Evolutionary conservation across 2,888 invertebrate species (phyloP), one percentile per base, ranked within the genome.

Genomic region (Brachyopa scutellaris): DNA sequence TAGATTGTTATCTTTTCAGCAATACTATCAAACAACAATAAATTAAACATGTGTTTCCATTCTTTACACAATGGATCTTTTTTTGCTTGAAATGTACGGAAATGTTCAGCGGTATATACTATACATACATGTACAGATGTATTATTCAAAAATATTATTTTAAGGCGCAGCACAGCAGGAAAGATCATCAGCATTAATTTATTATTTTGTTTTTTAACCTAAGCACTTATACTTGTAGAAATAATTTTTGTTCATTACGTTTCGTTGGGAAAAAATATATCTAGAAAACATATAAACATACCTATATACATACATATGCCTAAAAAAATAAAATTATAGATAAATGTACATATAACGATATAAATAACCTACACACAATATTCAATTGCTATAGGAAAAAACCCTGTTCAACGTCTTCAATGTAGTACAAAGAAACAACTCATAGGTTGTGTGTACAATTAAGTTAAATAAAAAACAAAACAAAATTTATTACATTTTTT

Each of bases 381-480:
- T 1, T 15, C 1, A 15, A 38, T 51, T 51, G 29, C 31, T 31
- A n/a, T 31, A n/a, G 29, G 4, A n/a, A 51, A 31, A 31, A 13
- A 23, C 3, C 13, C 6, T 57, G 31, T 70, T 49, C 49, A 70
- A 59, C 29, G 19, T 38, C 70, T 70, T 47, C 40, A 57, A 55
- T 17, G 23, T 13, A 29, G 15, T 26, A 13, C 4, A 1, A 40
- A 5, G 21, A 19, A 5, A 17, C 6, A 31, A 2, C n/a, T 31
- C n/a, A n/a, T n/a, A n/a, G n/a, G n/a, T n/a, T n/a, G n/a, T n/a
- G n/a, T n/a, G n/a, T n/a, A n/a, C n/a, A n/a, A n/a, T n/a, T n/a
- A n/a, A n/a, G n/a, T n/a, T n/a, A n/a, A n/a, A n/a, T n/a, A n/a
- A n/a, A n/a, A n/a, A n/a, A n/a, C n/a, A n/a, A n/a, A n/a, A n/a